Base-by-base conservation (phyloP, 2,797 vertebrate genomes). In the Lithobates pipiens region DNA sequence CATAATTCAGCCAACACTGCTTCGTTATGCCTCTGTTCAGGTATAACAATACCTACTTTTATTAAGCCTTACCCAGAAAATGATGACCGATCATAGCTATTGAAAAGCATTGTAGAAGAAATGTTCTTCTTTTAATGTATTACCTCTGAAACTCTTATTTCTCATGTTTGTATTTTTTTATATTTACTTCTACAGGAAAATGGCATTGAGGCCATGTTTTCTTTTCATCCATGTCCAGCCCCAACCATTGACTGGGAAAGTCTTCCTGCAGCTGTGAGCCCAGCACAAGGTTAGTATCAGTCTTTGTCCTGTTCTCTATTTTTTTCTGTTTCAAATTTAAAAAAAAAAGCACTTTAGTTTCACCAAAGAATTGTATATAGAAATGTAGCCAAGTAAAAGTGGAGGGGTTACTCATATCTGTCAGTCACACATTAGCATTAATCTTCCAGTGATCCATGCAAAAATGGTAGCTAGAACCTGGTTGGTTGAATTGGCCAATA, bases 231-330 rank as follows among this genome's bases (percentile, higher is more conserved):
- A 0, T 95, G 93, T 90, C 96, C 97, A 78, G 84, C 13, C 44
- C 97, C 96, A 96, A 95, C 94, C 4, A 90, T 99, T 89, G 96
- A 97, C 4, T 99, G 98, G 98, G 93, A 93, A 77, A 92, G 29
- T 86, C 93, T 99, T 57, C 98, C 98, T 73, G 89, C 91, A 88
- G 96, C 97, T 39, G 97, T 97, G 89, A 97, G 93, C 92, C 98
- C 98, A 83, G 95, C 94, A 81, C 96, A 98, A 96, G 98, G 98
- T 98, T 92, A 89, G 89, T 10, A 36, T 44, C 18, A 73, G 54
- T 18, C 54, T 61, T 57, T 61, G 21, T 23, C 23, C 54, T 61
- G 15, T 18, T 54, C 16, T 18, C 4, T 2, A 0, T 8, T 54
- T 54, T 6, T 18, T 54, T 54, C 5, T 61, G 8, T 61, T 23